Evolutionary conservation across 1,140 invertebrate species (phyloP), one percentile per base, ranked within the genome.

Genomic region (Lucilia cuprina): DNA sequence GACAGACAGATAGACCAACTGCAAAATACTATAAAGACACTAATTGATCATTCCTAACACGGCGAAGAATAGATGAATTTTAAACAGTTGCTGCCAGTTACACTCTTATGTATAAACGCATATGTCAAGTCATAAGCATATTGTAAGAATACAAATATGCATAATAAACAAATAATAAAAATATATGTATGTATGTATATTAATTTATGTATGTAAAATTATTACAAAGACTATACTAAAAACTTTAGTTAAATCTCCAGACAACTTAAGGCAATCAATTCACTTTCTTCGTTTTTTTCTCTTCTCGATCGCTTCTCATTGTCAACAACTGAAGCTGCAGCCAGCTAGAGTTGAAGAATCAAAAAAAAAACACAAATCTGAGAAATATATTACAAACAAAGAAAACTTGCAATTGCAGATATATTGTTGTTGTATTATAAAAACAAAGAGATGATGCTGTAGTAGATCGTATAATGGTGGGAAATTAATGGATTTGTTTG

Each of bases 1-100:
- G 25, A 30, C 25, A 30, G 25, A 30, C 25, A 30, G 25, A 30
- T 3, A 30, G 75, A 80, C 65, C 65, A 12, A 70, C 65, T 70
- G 65, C 65, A 70, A 70, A 70, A 70, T 19, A 21, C 77, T 80
- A 80, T 49, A 80, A 80, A 70, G 34, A 80, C 19, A 49, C 77
- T 80, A 80, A 80, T 80, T 80, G 77, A 80, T 80, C 77, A 80
- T 80, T 80, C 77, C 77, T 80, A 80, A 49, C 77, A 80, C 77
- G 77, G 21, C 2, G 9, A 3, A 70, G 65, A 70, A 70, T 70
- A 70, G 65, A 70, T 70, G 65, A 70, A 70, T 70, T 21, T 70
- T 70, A 70, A 70, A 70, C 65, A 70, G 65, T 70, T 70, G 21
- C n/a, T 70, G n/a, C 19, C 1, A 70, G 65, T 60, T 17, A n/a